Evolutionary conservation across 2,113 vertebrate genomes (phyloP).

Genomic region (Haemorhous mexicanus): DNA sequence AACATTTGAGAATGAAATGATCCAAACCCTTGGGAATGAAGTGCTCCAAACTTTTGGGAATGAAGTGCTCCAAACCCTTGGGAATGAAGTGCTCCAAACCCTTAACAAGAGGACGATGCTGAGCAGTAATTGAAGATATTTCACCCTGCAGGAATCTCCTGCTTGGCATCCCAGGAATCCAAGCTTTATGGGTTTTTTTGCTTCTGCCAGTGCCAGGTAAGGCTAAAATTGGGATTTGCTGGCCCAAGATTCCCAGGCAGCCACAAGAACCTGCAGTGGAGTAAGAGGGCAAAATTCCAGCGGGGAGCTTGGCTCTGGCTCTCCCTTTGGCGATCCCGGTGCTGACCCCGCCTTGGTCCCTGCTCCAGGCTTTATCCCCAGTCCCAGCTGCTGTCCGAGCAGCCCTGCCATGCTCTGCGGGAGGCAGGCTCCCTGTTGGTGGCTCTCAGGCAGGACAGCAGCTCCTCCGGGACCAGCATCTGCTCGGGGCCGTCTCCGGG

Average conservation of each 20-base stretch:
- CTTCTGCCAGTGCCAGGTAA: neutral
- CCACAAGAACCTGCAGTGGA: neutral
- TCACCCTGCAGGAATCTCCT: neutral
- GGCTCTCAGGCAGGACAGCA: slow-evolving; percentile 63
- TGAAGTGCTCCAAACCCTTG: too few relatives aligned
- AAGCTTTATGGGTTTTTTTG: neutral
- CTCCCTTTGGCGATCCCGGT: rapidly evolving
- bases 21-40: neutral
- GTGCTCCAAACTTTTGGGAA: too few relatives aligned
- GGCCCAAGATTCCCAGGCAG: neutral
- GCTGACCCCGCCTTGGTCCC: rapidly evolving
- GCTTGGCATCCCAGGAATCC: neutral
- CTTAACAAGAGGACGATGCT: neutral
- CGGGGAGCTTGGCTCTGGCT: rapidly evolving
- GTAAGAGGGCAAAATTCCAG: neutral
- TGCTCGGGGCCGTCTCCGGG: slow-evolving; percentile 46
- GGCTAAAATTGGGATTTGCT: neutral
- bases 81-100: too few relatives aligned
- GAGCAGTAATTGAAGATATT: neutral
- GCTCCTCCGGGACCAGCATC: slow-evolving; percentile 62
- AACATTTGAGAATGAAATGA: rapidly evolving
- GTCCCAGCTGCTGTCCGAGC: neutral
- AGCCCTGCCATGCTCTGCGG: slow-evolving; percentile 1
- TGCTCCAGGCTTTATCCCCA: rapidly evolving
- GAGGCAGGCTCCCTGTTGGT: neutral